Percentiles rank a stretch among this genome's conserved stretches.
These are phyloP conservation scores for Caracal caracal DNA, from an alignment of 2,113 vertebrate genomes.

Conservation along the genomic window DNA sequence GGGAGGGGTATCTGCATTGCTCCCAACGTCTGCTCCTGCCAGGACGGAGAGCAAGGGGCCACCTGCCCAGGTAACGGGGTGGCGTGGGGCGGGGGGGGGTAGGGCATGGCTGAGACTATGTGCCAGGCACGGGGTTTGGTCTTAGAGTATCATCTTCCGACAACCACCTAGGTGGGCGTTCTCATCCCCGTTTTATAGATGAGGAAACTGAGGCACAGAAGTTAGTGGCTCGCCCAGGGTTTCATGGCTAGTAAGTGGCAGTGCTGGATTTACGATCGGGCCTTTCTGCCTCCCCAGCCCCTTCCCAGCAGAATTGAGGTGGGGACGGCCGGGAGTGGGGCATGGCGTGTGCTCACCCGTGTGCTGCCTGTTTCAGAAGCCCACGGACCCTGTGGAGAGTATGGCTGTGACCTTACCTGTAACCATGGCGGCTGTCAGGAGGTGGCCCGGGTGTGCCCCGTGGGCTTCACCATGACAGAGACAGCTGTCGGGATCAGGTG, in stretches of 20 bases:
- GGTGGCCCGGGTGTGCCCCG: constrained; percentile 87
- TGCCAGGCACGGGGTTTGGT: neutral
- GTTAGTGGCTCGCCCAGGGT: neutral
- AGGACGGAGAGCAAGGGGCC: constrained; percentile 86
- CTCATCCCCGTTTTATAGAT: neutral
- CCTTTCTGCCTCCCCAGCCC: neutral
- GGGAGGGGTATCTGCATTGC: constrained; percentile 86
- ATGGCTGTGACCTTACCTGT: constrained; percentile 88
- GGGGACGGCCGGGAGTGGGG: accelerated
- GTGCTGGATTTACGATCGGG: neutral
- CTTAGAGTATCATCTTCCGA: neutral
- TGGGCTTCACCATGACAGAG: constrained; percentile 88
- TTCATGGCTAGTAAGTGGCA: neutral
- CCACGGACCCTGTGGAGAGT: constrained; percentile 82
- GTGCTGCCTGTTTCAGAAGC: constrained; percentile 46
- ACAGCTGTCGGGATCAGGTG: constrained; percentile 86
- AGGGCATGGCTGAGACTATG: neutral
- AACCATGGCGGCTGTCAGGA: constrained; percentile 89
- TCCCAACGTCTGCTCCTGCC: constrained; percentile 88
- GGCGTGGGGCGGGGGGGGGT: too few relatives aligned
- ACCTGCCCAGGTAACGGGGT: constrained; percentile 88
- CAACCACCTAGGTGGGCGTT: neutral
- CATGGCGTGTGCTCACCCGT: accelerated
- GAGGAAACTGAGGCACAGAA: neutral
- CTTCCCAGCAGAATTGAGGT: neutral